Evolutionary conservation across 2,888 invertebrate genomes (phyloP).

Genomic region (Drosophila tripunctata): DNA sequence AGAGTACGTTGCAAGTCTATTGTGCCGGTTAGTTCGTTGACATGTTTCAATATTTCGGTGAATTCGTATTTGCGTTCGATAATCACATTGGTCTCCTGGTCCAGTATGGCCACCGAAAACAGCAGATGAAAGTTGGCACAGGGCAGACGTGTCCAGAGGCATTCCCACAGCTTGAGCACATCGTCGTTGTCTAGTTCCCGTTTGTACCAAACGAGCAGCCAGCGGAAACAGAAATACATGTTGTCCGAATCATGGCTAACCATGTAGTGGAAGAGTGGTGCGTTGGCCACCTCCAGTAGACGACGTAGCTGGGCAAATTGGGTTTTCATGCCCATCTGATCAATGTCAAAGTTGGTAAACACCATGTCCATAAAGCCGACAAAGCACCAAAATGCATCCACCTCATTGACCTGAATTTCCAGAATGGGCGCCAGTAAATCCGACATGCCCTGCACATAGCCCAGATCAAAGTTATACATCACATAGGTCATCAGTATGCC

Average conservation of each 20-base stretch:
- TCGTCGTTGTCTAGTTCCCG: conserved; percentile 95
- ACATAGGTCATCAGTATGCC: conserved; percentile 99
- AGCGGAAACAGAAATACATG: conserved; percentile 99
- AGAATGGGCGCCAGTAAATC: conserved; percentile 97
- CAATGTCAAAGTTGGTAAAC: conserved; percentile 96
- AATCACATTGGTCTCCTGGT: conserved; percentile 93
- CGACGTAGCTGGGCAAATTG: conserved; percentile 94
- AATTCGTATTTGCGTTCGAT: conserved; percentile 97
- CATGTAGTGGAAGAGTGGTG: conserved; percentile 93
- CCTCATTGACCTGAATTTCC: conserved; percentile 93
- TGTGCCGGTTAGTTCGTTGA: conserved; percentile 96
- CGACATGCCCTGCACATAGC: conserved; percentile 98
- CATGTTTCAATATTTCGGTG: conserved; percentile 97
- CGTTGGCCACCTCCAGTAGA: conserved; percentile 92
- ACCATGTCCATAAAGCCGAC: conserved; percentile 98
- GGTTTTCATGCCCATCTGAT: conserved; percentile 97
- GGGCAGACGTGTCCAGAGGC: conserved; percentile 97
- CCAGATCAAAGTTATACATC: conserved; percentile 99
- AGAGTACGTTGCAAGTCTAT: conserved; percentile 93
- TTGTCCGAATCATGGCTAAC: conserved; percentile 89
- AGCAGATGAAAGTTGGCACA: conserved; percentile 97
- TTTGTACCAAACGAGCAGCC: conserved; percentile 98
- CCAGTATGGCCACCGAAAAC: conserved; percentile 96
- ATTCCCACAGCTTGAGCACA: conserved; percentile 97
- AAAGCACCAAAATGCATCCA: conserved; percentile 99